phyloP scores from a whole-genome alignment of 2,888 invertebrate genomes.

The Epinotia ramella region DNA sequence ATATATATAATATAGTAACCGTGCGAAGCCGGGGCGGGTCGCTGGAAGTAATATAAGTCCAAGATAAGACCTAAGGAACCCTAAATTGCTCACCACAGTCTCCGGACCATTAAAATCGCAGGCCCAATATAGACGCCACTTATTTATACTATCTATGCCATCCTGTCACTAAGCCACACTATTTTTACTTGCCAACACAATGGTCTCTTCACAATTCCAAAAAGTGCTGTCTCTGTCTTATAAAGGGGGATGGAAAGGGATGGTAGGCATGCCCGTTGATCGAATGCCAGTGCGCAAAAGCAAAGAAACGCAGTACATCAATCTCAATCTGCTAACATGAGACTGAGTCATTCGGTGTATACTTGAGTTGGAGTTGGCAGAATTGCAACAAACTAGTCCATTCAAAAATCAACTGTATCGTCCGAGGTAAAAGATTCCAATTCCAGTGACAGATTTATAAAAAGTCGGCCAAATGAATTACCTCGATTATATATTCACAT shows the following conservation, averaged over 20 bases:
- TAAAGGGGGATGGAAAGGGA: background rate
- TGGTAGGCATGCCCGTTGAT: slow-evolving; percentile 4
- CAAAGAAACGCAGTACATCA: slow-evolving; percentile 8
- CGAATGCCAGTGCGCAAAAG: slow-evolving; percentile 2
- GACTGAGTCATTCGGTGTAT: background rate
- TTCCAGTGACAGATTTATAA: too few species aligned
- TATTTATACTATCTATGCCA: slow-evolving; percentile 33
- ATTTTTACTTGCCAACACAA: slow-evolving; percentile 10
- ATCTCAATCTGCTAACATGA: slow-evolving; percentile 21
- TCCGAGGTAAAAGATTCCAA: too few species aligned
- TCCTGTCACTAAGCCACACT: slow-evolving; percentile 31
- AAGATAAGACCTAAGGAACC: background rate
- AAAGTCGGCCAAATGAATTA: too few species aligned
- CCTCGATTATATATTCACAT: too few species aligned
- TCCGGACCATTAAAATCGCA: slow-evolving; percentile 15
- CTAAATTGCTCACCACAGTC: background rate
- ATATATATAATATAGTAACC: too few species aligned
- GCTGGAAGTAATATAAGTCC: too few species aligned
- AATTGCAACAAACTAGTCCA: too few species aligned
- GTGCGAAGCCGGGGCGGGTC: too few species aligned
- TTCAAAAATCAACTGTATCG: too few species aligned
- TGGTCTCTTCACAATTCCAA: slow-evolving; percentile 22
- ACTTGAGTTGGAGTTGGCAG: too few species aligned
- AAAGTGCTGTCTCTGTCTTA: background rate
- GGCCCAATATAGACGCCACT: slow-evolving; percentile 12